These are phyloP conservation scores for Neotoma lepida DNA, from an alignment of 2,113 vertebrate species.

Conservation along the genomic window DNA sequence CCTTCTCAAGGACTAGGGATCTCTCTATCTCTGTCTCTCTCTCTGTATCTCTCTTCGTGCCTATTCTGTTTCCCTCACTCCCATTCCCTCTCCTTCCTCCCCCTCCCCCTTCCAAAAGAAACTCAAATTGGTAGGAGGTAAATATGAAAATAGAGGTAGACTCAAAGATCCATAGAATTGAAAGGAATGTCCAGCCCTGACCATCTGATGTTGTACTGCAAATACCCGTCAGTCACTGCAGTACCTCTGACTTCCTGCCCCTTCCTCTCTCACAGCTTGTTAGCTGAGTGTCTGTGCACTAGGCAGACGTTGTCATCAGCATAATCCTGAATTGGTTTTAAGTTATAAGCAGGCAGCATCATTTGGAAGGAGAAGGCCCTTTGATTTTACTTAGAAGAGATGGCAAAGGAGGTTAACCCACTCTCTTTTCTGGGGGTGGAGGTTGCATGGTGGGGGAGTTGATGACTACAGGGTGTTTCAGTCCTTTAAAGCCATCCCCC, in stretches of 20 bases:
- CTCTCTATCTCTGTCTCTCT: not conserved
- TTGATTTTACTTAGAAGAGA: not conserved
- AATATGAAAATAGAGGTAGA: conserved; percentile 3
- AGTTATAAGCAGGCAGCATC: conserved; percentile 14
- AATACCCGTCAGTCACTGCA: not conserved
- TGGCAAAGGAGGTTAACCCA: not conserved
- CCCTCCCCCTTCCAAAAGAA: not conserved
- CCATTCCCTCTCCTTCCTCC: no score
- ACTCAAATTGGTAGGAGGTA: conserved; percentile 35
- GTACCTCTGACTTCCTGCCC: not conserved
- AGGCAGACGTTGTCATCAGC: not conserved
- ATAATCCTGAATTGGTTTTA: conserved; percentile 23
- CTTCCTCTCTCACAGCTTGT: not conserved
- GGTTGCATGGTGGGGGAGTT: not conserved
- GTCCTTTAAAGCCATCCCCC: not conserved
- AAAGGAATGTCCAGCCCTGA: conserved; percentile 25
- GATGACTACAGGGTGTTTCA: not conserved
- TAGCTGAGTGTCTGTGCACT: not conserved
- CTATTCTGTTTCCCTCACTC: not conserved
- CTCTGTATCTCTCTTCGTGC: not conserved
- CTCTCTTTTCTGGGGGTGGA: not conserved
- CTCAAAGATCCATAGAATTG: conserved; percentile 33
- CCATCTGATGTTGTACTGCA: not conserved
- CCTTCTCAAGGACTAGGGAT: not conserved
- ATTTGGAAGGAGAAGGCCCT: not conserved